phyloP scores from a whole-genome alignment of 2,797 vertebrate species.

The Myripristis murdjan region DNA sequence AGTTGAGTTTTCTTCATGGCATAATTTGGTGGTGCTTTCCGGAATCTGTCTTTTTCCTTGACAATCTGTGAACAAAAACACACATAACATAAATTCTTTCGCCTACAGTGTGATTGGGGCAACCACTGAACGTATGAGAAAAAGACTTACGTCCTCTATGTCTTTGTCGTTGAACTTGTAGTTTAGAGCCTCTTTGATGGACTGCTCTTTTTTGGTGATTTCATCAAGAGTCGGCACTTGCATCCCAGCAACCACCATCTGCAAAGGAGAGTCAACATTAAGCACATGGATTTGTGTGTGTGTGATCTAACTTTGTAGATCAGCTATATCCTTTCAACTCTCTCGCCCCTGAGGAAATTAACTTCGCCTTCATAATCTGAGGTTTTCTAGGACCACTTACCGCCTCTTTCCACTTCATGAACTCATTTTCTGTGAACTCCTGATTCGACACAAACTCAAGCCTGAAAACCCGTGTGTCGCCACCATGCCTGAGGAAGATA shows the following conservation, averaged over 20 bases:
- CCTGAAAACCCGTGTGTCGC: conserved; percentile 95
- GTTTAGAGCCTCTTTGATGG: conserved; percentile 98
- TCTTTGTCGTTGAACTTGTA: conserved; percentile 99
- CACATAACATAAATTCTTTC: background rate
- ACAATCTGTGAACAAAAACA: conserved; percentile 90
- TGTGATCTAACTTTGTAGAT: background rate
- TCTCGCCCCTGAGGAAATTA: background rate
- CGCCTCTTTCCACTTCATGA: conserved; percentile 99
- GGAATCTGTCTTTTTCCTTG: conserved; percentile 98
- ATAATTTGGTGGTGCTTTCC: conserved; percentile 98
- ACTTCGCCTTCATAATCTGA: background rate
- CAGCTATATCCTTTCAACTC: background rate
- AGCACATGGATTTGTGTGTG: background rate
- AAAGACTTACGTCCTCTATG: conserved; percentile 94
- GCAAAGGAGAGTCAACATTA: conserved; percentile 15
- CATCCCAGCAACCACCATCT: conserved; percentile 98
- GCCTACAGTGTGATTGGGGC: too few relatives aligned
- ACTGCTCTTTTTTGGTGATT: conserved; percentile 97
- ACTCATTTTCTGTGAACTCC: conserved; percentile 97
- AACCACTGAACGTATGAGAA: background rate
- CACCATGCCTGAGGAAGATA: conserved; percentile 91
- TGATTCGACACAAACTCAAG: conserved; percentile 99
- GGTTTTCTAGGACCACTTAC: conserved; percentile 82
- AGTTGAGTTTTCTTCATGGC: conserved; percentile 99
- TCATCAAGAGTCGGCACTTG: conserved; percentile 98